Evolutionary conservation across 2,113 vertebrate genomes (phyloP).

Genomic region (Arvicanthis niloticus): DNA sequence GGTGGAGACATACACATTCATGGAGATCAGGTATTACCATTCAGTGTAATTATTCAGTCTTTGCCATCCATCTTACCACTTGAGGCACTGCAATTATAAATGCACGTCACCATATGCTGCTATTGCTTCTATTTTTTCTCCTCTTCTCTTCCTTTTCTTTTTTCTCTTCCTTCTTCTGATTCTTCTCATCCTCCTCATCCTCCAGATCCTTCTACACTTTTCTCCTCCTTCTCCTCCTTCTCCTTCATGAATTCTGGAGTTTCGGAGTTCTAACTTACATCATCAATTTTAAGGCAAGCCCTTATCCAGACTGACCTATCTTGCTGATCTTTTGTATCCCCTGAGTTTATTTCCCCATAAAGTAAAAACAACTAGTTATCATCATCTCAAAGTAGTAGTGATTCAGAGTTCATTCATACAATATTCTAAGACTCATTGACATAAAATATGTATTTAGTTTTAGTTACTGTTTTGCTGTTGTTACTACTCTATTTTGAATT

Average conservation of each 20-base stretch:
- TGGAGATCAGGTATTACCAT: no score
- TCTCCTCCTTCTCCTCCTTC: background rate
- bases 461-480: background rate
- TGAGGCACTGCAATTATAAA: no score
- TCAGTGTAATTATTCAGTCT: no score
- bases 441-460: background rate
- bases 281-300: background rate
- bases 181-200: no score
- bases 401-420: background rate
- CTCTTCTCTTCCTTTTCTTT: no score
- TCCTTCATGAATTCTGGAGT: background rate
- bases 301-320: background rate
- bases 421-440: background rate
- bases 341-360: background rate
- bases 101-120: no score
- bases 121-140: no score
- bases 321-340: no score
- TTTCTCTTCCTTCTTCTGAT: no score
- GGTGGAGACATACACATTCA: no score
- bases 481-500: background rate
- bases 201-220: no score
- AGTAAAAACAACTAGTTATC: background rate
- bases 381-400: background rate
- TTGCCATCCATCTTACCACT: no score
- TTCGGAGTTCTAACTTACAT: background rate